Conservation (phyloP, 2,888 invertebrate species). For the Ormyrus thymus region DNA sequence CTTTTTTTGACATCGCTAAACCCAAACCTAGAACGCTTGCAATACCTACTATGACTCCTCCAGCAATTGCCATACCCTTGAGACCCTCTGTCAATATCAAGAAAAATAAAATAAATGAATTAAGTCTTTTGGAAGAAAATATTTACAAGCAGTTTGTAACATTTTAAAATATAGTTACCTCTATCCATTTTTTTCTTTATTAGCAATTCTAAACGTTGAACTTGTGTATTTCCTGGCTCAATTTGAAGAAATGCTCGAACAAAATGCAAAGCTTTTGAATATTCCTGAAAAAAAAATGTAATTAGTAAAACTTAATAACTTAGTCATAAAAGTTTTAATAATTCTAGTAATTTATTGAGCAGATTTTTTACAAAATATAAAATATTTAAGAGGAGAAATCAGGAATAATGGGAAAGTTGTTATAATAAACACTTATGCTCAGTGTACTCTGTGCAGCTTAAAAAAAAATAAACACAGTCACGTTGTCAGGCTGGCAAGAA, state of each 20-base stretch:
- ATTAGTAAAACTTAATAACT: slow-evolving; percentile 24
- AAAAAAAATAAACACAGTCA: too few species aligned
- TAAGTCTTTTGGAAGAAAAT: not conserved
- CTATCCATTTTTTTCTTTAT: slow-evolving; percentile 94
- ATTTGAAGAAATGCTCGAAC: slow-evolving; percentile 87
- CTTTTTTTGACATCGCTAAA: slow-evolving; percentile 82
- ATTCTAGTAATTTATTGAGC: too few species aligned
- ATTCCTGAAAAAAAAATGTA: slow-evolving; percentile 78
- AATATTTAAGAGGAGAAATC: not conserved
- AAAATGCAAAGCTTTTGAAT: slow-evolving; percentile 88
- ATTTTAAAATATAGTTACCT: slow-evolving; percentile 72
- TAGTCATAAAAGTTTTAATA: slow-evolving; percentile 4
- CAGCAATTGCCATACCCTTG: slow-evolving; percentile 91
- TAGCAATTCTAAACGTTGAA: slow-evolving; percentile 84
- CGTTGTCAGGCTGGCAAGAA: too few species aligned
- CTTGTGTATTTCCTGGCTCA: slow-evolving; percentile 93
- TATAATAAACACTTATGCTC: too few species aligned
- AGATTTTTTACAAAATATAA: not conserved
- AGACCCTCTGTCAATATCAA: slow-evolving; percentile 82
- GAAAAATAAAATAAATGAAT: slow-evolving; percentile 40
- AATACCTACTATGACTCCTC: slow-evolving; percentile 89
- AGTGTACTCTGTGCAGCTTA: too few species aligned
- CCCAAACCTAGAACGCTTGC: slow-evolving; percentile 90
- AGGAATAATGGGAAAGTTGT: not conserved
- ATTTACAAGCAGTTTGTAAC: not conserved